phyloP scores from a whole-genome alignment of 2,888 invertebrate species.

The Philaethria dido region DNA sequence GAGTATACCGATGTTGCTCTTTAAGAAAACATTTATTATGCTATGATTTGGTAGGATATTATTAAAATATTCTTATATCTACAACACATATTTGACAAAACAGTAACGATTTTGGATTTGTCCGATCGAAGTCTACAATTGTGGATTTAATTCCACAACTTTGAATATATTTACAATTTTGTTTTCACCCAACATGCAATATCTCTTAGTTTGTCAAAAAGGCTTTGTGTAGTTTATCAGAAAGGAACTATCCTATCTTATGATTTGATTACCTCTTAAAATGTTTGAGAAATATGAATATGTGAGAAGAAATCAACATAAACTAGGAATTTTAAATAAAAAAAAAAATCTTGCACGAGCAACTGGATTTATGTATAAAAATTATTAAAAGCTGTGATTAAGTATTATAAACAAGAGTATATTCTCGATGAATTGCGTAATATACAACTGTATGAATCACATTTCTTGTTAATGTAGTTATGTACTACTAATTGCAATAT shows the following conservation, averaged over 20 bases:
- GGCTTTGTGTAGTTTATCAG: too few relatives aligned
- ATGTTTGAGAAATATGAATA: not conserved
- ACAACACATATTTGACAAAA: too few relatives aligned
- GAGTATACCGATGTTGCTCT: slow-evolving; percentile 5
- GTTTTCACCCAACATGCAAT: too few relatives aligned
- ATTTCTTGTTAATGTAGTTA: slow-evolving; percentile 23
- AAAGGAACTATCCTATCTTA: too few relatives aligned
- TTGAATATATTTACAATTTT: too few relatives aligned
- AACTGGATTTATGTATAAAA: not conserved
- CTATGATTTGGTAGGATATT: not conserved
- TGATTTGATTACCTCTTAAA: not conserved
- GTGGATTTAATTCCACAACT: too few relatives aligned
- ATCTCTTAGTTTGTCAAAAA: too few relatives aligned
- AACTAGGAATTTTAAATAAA: not conserved
- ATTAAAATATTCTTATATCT: not conserved
- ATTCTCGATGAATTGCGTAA: slow-evolving; percentile 25
- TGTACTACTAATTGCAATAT: slow-evolving; percentile 19
- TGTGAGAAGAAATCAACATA: not conserved
- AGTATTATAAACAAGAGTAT: slow-evolving; percentile 23
- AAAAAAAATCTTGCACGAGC: not conserved
- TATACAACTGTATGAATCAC: slow-evolving; percentile 26
- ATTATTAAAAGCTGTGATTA: slow-evolving; percentile 8
- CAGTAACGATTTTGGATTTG: too few relatives aligned
- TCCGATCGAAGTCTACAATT: too few relatives aligned
- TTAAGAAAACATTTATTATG: not conserved